These are phyloP conservation scores for Masticophis lateralis DNA, from an alignment of 2,797 vertebrate species.

Conservation along the genomic window DNA sequence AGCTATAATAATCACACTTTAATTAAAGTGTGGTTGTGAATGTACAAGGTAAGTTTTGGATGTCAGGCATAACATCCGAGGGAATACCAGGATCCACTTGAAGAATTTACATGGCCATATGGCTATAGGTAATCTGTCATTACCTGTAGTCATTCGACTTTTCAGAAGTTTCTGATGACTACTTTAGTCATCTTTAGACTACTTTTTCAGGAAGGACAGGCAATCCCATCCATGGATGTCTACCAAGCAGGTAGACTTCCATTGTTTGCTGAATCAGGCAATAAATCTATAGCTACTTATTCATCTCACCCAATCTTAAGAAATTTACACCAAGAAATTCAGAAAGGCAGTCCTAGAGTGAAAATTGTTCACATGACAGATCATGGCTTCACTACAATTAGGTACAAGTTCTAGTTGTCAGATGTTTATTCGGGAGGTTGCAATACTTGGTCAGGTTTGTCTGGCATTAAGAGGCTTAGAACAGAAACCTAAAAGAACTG, in stretches of 20 bases:
- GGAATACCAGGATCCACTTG: background rate
- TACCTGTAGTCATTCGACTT: background rate
- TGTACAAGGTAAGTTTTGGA: slow-evolving; percentile 41
- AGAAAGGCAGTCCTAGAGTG: background rate
- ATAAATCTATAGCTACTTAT: background rate
- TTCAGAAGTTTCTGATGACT: background rate
- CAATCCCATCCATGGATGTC: background rate
- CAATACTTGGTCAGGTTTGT: background rate
- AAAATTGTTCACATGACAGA: background rate
- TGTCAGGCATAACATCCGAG: background rate
- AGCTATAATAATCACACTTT: slow-evolving; percentile 43
- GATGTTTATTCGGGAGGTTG: background rate
- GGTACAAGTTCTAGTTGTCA: background rate
- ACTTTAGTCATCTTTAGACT: background rate
- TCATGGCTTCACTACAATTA: background rate
- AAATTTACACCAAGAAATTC: background rate
- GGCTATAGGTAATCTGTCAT: background rate
- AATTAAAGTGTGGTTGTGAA: slow-evolving; percentile 48
- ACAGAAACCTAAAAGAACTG: background rate
- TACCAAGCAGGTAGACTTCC: background rate
- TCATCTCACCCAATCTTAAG: background rate
- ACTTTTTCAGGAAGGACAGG: background rate
- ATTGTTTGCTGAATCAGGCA: background rate
- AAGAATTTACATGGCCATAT: slow-evolving; percentile 25
- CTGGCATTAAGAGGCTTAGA: background rate